phyloP scores from a whole-genome alignment of 2,888 invertebrate species.

The Antheraea yamamai region DNA sequence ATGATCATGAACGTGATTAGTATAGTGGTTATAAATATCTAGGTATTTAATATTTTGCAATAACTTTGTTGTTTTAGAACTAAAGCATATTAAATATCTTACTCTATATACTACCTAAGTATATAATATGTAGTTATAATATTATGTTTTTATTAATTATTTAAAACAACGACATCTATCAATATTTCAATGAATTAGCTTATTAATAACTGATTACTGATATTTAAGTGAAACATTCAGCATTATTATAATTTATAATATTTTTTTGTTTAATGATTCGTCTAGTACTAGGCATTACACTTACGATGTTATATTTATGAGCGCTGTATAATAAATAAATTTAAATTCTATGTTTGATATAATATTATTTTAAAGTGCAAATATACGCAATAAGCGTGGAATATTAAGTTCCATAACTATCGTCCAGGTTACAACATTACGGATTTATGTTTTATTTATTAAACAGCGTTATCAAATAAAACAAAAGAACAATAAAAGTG shows the following conservation, averaged over 20 bases:
- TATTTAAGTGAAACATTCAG: conserved; percentile 13
- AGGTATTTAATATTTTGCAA: conserved; percentile 16
- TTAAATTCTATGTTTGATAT: background rate
- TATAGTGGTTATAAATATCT: conserved; percentile 30
- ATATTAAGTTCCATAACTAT: background rate
- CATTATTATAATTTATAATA: background rate
- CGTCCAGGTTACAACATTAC: background rate
- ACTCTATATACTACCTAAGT: background rate
- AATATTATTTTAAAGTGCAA: too few species aligned
- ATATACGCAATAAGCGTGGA: background rate
- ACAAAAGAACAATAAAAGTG: background rate
- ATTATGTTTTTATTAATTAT: background rate
- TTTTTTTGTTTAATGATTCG: background rate
- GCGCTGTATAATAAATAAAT: conserved; percentile 17
- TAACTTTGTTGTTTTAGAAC: conserved; percentile 12
- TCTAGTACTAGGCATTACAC: background rate
- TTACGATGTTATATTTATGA: conserved; percentile 40
- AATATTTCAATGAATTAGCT: background rate
- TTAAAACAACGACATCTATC: conserved; percentile 6
- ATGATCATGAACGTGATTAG: conserved; percentile 41
- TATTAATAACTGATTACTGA: conserved; percentile 3
- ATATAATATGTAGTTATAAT: background rate
- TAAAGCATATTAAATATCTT: conserved; percentile 12
- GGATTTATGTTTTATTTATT: background rate
- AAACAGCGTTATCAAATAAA: conserved; percentile 8